Conservation (phyloP, 2,797 vertebrate species). For the Cyclura pinguis region DNA sequence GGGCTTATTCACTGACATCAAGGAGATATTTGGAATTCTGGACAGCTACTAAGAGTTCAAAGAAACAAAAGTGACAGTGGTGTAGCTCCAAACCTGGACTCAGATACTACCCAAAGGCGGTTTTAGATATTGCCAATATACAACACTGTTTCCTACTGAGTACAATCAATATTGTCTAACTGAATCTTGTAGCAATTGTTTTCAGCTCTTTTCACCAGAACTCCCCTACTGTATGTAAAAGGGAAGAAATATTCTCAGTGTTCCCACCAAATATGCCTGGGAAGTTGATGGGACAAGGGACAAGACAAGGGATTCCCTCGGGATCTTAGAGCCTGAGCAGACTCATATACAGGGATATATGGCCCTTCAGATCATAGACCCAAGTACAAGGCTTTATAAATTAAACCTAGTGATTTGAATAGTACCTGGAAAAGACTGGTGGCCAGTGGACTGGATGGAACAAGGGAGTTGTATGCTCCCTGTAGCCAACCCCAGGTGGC, state of each 20-base stretch:
- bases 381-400: no score
- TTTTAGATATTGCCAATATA: neutral
- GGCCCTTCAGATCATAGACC: no score
- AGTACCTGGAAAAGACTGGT: neutral
- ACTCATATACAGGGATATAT: neutral
- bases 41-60: slow-evolving; percentile 40
- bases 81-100: slow-evolving; percentile 18
- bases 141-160: neutral
- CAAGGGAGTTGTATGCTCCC: no score
- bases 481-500: no score
- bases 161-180: neutral
- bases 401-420: no score
- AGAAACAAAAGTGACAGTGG: slow-evolving; percentile 37
- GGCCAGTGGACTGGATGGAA: no score
- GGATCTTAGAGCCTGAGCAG: neutral
- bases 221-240: neutral
- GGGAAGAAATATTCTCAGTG: neutral
- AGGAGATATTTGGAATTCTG: slow-evolving; percentile 50
- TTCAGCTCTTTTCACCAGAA: neutral
- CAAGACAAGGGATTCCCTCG: neutral
- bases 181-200: neutral
- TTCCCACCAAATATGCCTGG: no score
- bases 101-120: slow-evolving; percentile 3
- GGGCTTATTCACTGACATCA: slow-evolving; percentile 31
- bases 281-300: neutral